phyloP scores from a whole-genome alignment of 2,113 vertebrate genomes.

The Phylloscopus whistleri region DNA sequence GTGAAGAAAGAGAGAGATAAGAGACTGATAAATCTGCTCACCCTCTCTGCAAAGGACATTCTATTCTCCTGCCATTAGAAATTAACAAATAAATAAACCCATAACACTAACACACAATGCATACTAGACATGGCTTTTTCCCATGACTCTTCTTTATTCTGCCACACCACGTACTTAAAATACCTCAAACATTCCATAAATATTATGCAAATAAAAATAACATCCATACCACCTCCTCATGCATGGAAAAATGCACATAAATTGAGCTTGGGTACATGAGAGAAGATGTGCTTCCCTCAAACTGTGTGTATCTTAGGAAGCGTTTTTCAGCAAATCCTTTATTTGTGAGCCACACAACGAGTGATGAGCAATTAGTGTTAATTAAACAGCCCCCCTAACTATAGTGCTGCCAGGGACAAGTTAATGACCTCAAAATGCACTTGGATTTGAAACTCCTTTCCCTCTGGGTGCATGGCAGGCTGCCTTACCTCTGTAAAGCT shows the following conservation, averaged over 20 bases:
- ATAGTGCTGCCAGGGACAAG: neutral
- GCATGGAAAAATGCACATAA: neutral
- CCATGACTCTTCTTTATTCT: neutral
- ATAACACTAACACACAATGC: neutral
- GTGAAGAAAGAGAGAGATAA: neutral
- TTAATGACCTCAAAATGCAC: slow-evolving; percentile 54
- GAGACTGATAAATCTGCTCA: slow-evolving; percentile 26
- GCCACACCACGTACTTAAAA: neutral
- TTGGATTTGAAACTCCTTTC: neutral
- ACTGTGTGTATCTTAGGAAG: slow-evolving; percentile 11
- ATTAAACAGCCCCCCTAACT: slow-evolving; percentile 62
- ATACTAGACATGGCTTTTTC: neutral
- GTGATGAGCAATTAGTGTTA: slow-evolving; percentile 57
- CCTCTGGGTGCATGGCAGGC: neutral
- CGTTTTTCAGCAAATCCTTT: slow-evolving; percentile 58
- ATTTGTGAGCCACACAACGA: slow-evolving; percentile 21
- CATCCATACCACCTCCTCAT: neutral
- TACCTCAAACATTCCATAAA: neutral
- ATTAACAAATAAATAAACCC: neutral
- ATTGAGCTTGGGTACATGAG: neutral
- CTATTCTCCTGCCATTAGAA: neutral
- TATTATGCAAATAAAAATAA: slow-evolving; percentile 18
- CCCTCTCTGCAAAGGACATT: slow-evolving; percentile 31
- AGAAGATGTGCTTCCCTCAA: slow-evolving; percentile 42
- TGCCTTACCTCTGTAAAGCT: neutral